These are phyloP conservation scores for Acestrorhynchus altus DNA, from an alignment of 2,797 vertebrate genomes.

Conservation along the genomic window DNA sequence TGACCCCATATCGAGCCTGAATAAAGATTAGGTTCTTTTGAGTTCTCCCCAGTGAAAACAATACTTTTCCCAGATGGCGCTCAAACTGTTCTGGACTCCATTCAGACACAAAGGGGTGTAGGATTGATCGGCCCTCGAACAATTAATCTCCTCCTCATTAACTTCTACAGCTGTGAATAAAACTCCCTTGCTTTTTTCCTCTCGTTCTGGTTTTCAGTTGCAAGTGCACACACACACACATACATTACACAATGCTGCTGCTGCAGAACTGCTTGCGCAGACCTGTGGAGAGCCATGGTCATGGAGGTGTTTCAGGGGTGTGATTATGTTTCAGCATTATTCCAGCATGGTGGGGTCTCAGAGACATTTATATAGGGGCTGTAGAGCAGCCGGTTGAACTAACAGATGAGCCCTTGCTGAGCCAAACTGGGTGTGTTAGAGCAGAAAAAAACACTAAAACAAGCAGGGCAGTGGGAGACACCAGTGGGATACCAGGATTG, in stretches of 20 bases:
- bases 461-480: no score
- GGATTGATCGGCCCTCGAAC: conserved; percentile 2
- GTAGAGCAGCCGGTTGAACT: background rate
- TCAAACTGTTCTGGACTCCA: conserved; percentile 7
- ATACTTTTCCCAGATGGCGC: conserved; percentile 7
- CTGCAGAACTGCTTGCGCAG: background rate
- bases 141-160: conserved; percentile 34
- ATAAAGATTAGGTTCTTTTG: background rate
- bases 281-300: background rate
- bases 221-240: background rate
- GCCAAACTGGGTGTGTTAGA: no score
- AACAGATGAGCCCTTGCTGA: no score
- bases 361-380: background rate
- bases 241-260: background rate
- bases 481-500: no score
- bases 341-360: background rate
- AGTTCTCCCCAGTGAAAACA: background rate
- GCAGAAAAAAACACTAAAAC: no score
- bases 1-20: background rate
- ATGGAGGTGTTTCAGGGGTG: conserved; percentile 2
- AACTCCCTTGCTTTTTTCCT: background rate
- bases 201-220: background rate
- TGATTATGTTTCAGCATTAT: conserved; percentile 1
- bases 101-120: conserved; percentile 6
- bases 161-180: conserved; percentile 22